Percentiles rank a stretch among this genome's conserved stretches.
Conservation (phyloP, 1,140 invertebrate genomes). For the Listronotus bonariensis region DNA sequence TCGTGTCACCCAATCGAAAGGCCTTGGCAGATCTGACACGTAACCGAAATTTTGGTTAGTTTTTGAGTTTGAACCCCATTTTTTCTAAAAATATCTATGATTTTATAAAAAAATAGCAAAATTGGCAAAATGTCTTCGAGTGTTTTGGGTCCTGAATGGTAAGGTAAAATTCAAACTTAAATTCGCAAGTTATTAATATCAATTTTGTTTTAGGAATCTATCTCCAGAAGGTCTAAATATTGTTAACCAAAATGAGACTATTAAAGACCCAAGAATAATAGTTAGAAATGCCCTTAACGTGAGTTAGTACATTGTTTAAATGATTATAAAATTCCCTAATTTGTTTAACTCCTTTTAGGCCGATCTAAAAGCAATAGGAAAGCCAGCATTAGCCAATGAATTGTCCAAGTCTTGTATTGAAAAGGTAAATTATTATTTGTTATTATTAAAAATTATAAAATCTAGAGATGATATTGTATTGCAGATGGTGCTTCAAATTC, state of each 20-base stretch:
- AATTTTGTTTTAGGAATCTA: slow-evolving; percentile 65
- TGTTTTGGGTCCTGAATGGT: slow-evolving; percentile 42
- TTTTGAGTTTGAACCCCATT: not conserved
- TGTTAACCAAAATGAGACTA: slow-evolving; percentile 68
- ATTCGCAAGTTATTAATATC: slow-evolving; percentile 10
- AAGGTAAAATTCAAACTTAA: slow-evolving; percentile 6
- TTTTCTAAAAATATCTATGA: slow-evolving; percentile 30
- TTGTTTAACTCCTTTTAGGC: slow-evolving; percentile 61
- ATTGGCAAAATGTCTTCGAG: slow-evolving; percentile 7
- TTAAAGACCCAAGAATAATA: slow-evolving; percentile 65
- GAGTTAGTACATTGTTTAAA: slow-evolving; percentile 48
- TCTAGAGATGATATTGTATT: not conserved
- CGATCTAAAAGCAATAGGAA: slow-evolving; percentile 79
- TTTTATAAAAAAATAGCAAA: not conserved
- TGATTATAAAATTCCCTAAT: slow-evolving; percentile 21
- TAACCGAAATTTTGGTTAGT: slow-evolving; percentile 1
- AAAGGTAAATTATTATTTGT: slow-evolving; percentile 47
- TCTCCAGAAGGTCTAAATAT: slow-evolving; percentile 69
- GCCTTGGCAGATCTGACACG: not conserved
- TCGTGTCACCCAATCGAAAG: no score
- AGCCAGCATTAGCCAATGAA: slow-evolving; percentile 62
- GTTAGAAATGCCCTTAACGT: slow-evolving; percentile 75
- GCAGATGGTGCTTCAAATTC: slow-evolving; percentile 81
- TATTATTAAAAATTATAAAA: slow-evolving; percentile 7
- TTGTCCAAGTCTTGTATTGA: slow-evolving; percentile 57